Percentiles rank a stretch among this genome's conserved stretches.
These are phyloP conservation scores for Troglohyphantes excavatus DNA, from an alignment of 2,888 invertebrate species.

Conservation along the genomic window DNA sequence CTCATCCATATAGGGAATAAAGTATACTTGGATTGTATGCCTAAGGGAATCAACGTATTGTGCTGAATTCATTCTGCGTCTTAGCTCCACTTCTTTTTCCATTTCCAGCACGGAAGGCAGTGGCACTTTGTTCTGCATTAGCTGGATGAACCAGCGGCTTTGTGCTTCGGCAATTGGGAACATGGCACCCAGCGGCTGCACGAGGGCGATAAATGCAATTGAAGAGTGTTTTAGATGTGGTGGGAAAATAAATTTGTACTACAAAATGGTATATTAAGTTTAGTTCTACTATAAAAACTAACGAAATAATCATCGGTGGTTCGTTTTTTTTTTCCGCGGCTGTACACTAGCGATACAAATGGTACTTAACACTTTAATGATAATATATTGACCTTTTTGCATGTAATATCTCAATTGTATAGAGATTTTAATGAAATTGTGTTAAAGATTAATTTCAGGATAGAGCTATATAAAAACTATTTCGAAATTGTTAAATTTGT, in stretches of 20 bases:
- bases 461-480: too few species aligned
- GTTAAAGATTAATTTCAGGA: too few species aligned
- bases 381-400: too few species aligned
- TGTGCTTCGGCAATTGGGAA: slow-evolving; percentile 84
- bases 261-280: too few species aligned
- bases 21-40: slow-evolving; percentile 79
- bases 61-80: slow-evolving; percentile 77
- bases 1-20: slow-evolving; percentile 83
- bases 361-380: too few species aligned
- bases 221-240: slow-evolving; percentile 82
- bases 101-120: slow-evolving; percentile 82
- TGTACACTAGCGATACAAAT: too few species aligned
- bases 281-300: too few species aligned
- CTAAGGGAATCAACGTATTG: slow-evolving; percentile 78
- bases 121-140: slow-evolving; percentile 81
- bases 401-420: too few species aligned
- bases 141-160: slow-evolving; percentile 82
- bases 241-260: slow-evolving; percentile 83
- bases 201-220: slow-evolving; percentile 83
- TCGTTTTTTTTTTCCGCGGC: too few species aligned
- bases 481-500: too few species aligned
- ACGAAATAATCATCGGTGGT: too few species aligned
- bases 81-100: slow-evolving; percentile 82
- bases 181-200: slow-evolving; percentile 83
- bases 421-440: too few species aligned